Conservation (phyloP, 2,113 vertebrate species). For the Pitta sordida region DNA sequence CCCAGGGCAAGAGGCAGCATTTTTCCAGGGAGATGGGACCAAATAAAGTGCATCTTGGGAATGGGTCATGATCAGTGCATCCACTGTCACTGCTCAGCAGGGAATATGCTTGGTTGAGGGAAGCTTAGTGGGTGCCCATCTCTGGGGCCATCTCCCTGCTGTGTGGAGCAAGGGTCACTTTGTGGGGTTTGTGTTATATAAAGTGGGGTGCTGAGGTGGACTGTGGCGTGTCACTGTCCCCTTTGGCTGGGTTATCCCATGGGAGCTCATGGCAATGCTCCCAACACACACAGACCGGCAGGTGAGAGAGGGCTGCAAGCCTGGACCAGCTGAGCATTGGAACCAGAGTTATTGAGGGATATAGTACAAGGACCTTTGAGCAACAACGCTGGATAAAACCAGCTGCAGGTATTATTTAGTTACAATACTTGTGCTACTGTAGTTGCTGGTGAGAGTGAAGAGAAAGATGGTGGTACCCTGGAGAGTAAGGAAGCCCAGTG, state of each 20-base stretch:
- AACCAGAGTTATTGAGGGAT: fast-evolving
- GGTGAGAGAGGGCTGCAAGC: not conserved
- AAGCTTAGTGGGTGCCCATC: not conserved
- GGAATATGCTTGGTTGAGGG: not conserved
- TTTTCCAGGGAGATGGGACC: too few relatives aligned
- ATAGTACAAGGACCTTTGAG: not conserved
- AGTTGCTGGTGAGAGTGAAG: fast-evolving
- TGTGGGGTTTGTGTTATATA: not conserved
- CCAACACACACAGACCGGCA: not conserved
- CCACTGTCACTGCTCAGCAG: fast-evolving
- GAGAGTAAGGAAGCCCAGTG: not conserved
- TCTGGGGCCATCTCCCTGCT: fast-evolving
- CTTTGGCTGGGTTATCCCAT: fast-evolving
- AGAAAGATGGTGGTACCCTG: not conserved
- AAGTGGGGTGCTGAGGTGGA: not conserved
- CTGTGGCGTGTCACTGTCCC: not conserved
- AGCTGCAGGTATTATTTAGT: not conserved
- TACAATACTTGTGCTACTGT: not conserved
- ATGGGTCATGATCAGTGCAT: fast-evolving
- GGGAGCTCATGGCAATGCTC: not conserved
- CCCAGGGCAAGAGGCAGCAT: not conserved
- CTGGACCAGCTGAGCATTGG: not conserved
- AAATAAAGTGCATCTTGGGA: not conserved
- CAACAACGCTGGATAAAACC: not conserved
- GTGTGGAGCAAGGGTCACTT: not conserved